phyloP scores from a whole-genome alignment of 2,113 vertebrate genomes.

The Geococcyx californianus region DNA sequence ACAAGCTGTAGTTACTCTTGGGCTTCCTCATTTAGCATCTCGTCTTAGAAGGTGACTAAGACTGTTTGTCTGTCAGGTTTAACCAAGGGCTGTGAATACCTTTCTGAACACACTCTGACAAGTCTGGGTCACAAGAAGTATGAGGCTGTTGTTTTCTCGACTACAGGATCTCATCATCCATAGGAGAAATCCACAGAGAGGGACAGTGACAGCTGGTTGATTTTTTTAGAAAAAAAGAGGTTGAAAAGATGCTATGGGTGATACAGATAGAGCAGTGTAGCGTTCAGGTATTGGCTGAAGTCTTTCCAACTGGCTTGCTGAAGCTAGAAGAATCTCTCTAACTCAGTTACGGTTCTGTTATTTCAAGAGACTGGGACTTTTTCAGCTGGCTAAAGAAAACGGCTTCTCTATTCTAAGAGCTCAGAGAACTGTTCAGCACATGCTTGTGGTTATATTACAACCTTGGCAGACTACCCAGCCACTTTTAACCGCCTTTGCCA shows the following conservation, averaged over 20 bases:
- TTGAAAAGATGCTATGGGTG: not conserved
- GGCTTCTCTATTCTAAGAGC: constrained; percentile 44
- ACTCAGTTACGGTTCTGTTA: constrained; percentile 45
- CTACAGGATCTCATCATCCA: not conserved
- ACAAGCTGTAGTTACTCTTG: not conserved
- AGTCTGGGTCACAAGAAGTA: not conserved
- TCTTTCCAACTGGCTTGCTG: not conserved
- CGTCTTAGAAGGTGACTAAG: not conserved
- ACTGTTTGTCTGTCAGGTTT: not conserved
- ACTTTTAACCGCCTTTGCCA: constrained; percentile 42
- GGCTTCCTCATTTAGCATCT: not conserved
- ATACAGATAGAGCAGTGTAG: not conserved
- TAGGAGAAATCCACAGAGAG: not conserved
- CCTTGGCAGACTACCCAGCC: constrained; percentile 39
- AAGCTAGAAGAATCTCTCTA: constrained; percentile 23
- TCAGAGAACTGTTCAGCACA: constrained; percentile 39
- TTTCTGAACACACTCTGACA: not conserved
- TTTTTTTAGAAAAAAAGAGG: not conserved
- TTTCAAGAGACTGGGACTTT: constrained; percentile 37
- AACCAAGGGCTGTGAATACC: not conserved
- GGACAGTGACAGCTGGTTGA: not conserved
- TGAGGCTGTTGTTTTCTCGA: not conserved
- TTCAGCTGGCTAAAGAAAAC: constrained; percentile 45
- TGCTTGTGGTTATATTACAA: constrained; percentile 44
- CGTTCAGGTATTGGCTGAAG: constrained; percentile 8